These are phyloP conservation scores for Panagrolaimus sp. DNA, from an alignment of 1,140 invertebrate genomes.

Conservation along the genomic window DNA sequence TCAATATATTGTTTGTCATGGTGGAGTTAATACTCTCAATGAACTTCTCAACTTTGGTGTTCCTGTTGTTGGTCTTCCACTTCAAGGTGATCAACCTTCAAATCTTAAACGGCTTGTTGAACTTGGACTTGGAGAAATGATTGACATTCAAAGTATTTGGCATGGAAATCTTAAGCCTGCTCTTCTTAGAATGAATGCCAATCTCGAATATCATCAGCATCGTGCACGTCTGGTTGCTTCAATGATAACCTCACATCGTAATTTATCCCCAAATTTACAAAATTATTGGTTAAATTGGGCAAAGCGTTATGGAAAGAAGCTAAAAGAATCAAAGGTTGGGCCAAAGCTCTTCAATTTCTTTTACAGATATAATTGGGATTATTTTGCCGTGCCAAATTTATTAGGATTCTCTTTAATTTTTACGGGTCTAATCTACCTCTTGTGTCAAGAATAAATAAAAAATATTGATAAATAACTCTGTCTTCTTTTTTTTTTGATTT, in stretches of 20 bases:
- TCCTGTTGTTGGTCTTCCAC: constrained; percentile 48
- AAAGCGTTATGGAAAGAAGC: constrained; percentile 22
- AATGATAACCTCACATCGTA: constrained; percentile 34
- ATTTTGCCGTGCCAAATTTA: not conserved
- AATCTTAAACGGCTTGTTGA: constrained; percentile 37
- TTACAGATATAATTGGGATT: not conserved
- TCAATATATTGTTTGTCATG: constrained; percentile 45
- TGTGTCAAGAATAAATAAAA: no score
- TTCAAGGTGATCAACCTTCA: constrained; percentile 49
- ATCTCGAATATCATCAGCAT: constrained; percentile 22
- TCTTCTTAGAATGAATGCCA: constrained; percentile 25
- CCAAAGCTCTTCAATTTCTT: constrained; percentile 7
- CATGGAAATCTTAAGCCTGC: constrained; percentile 17
- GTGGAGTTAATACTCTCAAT: constrained; percentile 52
- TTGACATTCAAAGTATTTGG: constrained; percentile 28
- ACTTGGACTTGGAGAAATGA: constrained; percentile 31
- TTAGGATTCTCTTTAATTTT: not conserved
- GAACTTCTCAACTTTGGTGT: constrained; percentile 51
- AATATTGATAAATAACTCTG: no score
- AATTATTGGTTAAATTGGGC: constrained; percentile 43
- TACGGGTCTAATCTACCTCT: constrained; percentile 6
- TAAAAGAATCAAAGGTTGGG: not conserved
- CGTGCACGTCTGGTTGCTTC: constrained; percentile 28
- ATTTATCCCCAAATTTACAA: constrained; percentile 23
- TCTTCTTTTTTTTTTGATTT: no score